phyloP scores from a whole-genome alignment of 2,113 vertebrate genomes.

The Sebastes fasciatus region DNA sequence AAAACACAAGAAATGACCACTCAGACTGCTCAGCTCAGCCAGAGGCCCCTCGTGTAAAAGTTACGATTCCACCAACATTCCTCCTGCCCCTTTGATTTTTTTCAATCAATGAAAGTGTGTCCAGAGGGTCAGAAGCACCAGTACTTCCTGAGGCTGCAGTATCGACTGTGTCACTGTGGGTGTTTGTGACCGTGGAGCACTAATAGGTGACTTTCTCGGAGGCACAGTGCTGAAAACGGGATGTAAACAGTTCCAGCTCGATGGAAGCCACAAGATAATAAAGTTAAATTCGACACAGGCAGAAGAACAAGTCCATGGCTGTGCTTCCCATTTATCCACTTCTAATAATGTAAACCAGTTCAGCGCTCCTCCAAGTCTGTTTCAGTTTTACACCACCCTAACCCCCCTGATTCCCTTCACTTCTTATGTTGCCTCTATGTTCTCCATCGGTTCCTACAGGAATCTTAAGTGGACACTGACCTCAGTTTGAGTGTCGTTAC shows the following conservation, averaged over 20 bases:
- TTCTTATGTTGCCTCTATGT: not conserved
- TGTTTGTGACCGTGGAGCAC: not conserved
- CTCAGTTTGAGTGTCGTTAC: not conserved
- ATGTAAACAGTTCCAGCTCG: conserved; percentile 51
- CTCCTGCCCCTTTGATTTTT: not conserved
- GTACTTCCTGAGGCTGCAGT: not conserved
- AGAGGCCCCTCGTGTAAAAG: not conserved
- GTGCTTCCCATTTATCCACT: conserved; percentile 23
- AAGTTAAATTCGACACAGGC: conserved; percentile 29
- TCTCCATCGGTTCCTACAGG: not conserved
- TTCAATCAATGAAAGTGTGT: conserved; percentile 1
- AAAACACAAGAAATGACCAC: not conserved
- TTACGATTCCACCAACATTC: too few relatives aligned
- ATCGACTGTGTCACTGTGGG: not conserved
- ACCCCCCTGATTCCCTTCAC: not conserved
- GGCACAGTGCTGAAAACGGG: conserved; percentile 28
- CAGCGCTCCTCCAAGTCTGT: conserved; percentile 20
- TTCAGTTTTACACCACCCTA: not conserved
- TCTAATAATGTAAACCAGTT: conserved; percentile 25
- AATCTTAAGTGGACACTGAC: not conserved
- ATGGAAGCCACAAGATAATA: conserved; percentile 32
- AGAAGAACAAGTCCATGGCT: conserved; percentile 5
- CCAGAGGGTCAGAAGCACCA: not conserved
- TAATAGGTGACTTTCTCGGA: not conserved
- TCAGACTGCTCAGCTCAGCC: conserved; percentile 13